These are phyloP conservation scores for Mohoua ochrocephala DNA, from an alignment of 2,113 vertebrate species.

Conservation along the genomic window DNA sequence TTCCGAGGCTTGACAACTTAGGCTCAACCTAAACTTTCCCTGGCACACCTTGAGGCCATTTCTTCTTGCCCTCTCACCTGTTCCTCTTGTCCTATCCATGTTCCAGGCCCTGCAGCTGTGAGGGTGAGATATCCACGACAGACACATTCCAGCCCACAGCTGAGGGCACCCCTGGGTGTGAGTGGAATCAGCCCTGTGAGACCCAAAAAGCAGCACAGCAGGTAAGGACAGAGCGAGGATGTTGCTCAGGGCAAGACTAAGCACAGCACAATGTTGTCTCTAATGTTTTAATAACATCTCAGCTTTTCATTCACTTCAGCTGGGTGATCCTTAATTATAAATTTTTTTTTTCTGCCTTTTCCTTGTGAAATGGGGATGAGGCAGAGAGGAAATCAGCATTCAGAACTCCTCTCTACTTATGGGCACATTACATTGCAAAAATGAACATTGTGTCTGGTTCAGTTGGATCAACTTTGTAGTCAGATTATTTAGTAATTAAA, in stretches of 20 bases:
- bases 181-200: background rate
- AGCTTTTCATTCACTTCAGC: background rate
- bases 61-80: background rate
- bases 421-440: background rate
- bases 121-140: background rate
- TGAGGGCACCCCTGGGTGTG: background rate
- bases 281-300: background rate
- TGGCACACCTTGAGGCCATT: background rate
- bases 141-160: background rate
- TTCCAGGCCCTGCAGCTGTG: background rate
- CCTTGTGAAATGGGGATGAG: background rate
- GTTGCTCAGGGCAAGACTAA: background rate
- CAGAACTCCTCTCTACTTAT: background rate
- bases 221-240: background rate
- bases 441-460: background rate
- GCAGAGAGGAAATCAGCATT: background rate
- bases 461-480: background rate
- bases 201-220: background rate
- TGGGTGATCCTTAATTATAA: background rate
- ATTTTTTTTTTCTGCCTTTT: background rate
- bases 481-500: slow-evolving; percentile 12
- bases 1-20: background rate
- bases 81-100: background rate
- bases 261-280: background rate
- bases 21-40: background rate